These are phyloP conservation scores for Drosophila bocqueti DNA, from an alignment of 1,140 invertebrate genomes.

Conservation along the genomic window DNA sequence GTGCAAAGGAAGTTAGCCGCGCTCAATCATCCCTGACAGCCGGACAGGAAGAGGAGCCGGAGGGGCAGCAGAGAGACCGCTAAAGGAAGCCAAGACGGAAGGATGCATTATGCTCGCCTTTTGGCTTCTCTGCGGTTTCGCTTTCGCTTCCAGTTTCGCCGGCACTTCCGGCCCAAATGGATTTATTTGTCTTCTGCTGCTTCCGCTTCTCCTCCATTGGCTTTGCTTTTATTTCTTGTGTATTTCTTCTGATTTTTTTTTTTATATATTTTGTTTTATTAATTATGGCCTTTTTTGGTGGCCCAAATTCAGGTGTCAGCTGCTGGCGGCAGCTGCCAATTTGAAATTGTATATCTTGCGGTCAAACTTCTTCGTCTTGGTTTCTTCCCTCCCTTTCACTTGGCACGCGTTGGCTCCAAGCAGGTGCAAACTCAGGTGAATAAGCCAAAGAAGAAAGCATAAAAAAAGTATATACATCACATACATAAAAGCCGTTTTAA, in stretches of 20 bases:
- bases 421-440: slow-evolving; percentile 56
- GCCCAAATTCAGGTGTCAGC: slow-evolving; percentile 41
- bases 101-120: slow-evolving; percentile 58
- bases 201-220: slow-evolving; percentile 26
- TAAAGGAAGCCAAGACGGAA: slow-evolving; percentile 44
- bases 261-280: slow-evolving; percentile 42
- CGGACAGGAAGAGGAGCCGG: slow-evolving; percentile 35
- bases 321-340: slow-evolving; percentile 68
- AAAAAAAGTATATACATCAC: background rate
- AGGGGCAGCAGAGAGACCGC: slow-evolving; percentile 1
- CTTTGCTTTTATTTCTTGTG: slow-evolving; percentile 39
- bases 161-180: slow-evolving; percentile 45
- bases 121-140: slow-evolving; percentile 40
- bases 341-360: slow-evolving; percentile 69
- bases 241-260: background rate
- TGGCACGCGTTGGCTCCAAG: slow-evolving; percentile 57
- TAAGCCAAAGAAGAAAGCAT: slow-evolving; percentile 17
- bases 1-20: slow-evolving; percentile 29
- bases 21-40: slow-evolving; percentile 49
- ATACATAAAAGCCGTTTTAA: slow-evolving; percentile 41
- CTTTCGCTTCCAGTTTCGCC: slow-evolving; percentile 49
- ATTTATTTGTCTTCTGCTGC: slow-evolving; percentile 38
- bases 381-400: slow-evolving; percentile 39
- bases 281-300: slow-evolving; percentile 65
- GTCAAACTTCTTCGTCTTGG: slow-evolving; percentile 26